Conservation (phyloP, 2,797 vertebrate species). For the Zenarchopterus dispar region DNA sequence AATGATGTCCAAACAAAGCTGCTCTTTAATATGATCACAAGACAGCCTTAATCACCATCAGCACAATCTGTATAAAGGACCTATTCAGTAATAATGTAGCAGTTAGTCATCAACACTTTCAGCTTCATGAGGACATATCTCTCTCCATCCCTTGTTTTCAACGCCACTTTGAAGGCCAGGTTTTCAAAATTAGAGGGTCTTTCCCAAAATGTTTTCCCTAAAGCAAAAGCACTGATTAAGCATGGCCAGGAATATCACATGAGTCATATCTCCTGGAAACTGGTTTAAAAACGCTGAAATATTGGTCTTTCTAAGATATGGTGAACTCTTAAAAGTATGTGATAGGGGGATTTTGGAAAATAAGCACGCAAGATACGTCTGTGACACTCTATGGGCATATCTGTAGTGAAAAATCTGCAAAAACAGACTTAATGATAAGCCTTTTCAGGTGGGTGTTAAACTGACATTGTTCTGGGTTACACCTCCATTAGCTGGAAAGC, state of each 20-base stretch:
- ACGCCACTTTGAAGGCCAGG: neutral
- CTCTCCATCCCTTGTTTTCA: neutral
- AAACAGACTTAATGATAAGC: no score
- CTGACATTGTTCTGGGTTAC: no score
- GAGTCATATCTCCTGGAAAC: constrained; percentile 47
- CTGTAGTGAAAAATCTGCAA: no score
- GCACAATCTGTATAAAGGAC: neutral
- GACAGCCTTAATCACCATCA: neutral
- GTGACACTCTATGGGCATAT: no score
- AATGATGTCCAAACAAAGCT: neutral
- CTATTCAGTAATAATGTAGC: neutral
- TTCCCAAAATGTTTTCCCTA: constrained; percentile 29
- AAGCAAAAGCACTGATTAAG: constrained; percentile 8
- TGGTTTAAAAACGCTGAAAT: constrained; percentile 25
- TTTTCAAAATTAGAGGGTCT: constrained; percentile 31
- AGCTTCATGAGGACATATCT: neutral
- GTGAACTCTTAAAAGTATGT: constrained; percentile 30
- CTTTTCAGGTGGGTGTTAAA: no score
- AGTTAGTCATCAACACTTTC: neutral
- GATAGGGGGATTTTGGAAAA: neutral
- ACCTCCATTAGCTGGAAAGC: no score
- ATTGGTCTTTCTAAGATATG: constrained; percentile 35
- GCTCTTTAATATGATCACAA: neutral
- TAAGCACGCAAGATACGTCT: no score
- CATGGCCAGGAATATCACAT: constrained; percentile 20